Conservation (phyloP, 1,140 invertebrate genomes). For the Asbolus verrucosus region DNA sequence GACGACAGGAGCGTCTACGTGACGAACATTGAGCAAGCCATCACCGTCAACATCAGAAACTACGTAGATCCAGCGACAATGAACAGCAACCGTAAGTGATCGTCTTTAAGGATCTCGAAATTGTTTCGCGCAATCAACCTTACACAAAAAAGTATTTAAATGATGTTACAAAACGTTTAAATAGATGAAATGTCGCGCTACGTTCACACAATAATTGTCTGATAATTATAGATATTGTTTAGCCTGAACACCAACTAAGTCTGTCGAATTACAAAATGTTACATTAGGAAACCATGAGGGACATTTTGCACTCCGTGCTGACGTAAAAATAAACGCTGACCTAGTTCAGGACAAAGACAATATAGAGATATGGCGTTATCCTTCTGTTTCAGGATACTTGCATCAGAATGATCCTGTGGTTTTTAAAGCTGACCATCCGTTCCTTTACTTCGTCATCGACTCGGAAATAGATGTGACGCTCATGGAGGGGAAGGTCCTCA, state of each 20-base stretch:
- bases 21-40: slow-evolving; percentile 83
- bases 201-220: slow-evolving; percentile 48
- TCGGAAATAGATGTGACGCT: slow-evolving; percentile 79
- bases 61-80: slow-evolving; percentile 71
- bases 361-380: no score
- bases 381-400: slow-evolving; percentile 51
- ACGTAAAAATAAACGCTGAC: slow-evolving; percentile 10
- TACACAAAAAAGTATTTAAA: slow-evolving; percentile 42
- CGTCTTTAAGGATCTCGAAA: slow-evolving; percentile 9
- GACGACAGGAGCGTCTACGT: slow-evolving; percentile 78
- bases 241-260: slow-evolving; percentile 42
- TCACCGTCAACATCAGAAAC: slow-evolving; percentile 83
- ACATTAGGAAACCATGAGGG: slow-evolving; percentile 33
- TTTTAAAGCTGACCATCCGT: slow-evolving; percentile 82
- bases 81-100: slow-evolving; percentile 69
- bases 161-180: slow-evolving; percentile 47
- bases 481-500: slow-evolving; percentile 83
- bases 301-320: slow-evolving; percentile 6
- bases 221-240: slow-evolving; percentile 52
- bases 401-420: slow-evolving; percentile 68
- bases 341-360: background rate
- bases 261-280: slow-evolving; percentile 48
- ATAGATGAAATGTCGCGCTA: slow-evolving; percentile 48
- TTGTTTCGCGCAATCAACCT: slow-evolving; percentile 45
- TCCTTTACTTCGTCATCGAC: slow-evolving; percentile 86